Evolutionary conservation across 2,888 invertebrate species (phyloP), one percentile per base, ranked within the genome.

Genomic region (Meghimatium bilineatum): DNA sequence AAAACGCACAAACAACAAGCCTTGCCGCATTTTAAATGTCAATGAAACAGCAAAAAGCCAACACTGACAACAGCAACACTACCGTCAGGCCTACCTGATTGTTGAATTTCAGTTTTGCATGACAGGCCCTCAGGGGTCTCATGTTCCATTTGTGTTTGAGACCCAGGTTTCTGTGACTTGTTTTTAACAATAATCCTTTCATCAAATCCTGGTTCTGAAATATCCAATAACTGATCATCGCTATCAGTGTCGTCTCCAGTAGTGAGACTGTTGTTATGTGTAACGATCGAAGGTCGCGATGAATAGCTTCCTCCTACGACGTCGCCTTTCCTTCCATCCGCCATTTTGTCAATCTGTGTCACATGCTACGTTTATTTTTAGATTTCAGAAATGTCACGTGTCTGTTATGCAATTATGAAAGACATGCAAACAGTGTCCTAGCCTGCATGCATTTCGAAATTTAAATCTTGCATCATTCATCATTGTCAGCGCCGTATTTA

Each of bases 271-370:
- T 0, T 49, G 72, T 12, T 49, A 3, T 72, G 72, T 74, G 52
- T 32, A 29, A 34, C 72, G 52, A 6, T 6, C 23, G 74, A 2
- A 26, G 32, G 52, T 32, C 20, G 29, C 52, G 17, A 20, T 52
- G 34, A 49, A 20, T 5, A 23, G 52, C 32, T 74, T 34, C 74
- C 74, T 23, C 49, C 32, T 5, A 12, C 14, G 52, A 32, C 52
- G 44, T 52, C 74, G 52, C 74, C 74, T 74, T 74, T 44, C 34
- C 29, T 20, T 52, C 20, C 1, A 29, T 10, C 52, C 52, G 74
- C 74, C 74, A 74, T 74, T 74, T 74, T 74, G 74, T 52, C 52
- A 74, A 17, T n/a, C 10, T 20, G 12, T 32, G 52, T 74, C 74
- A 74, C 52, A 52, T 74, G 74, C 2, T 32, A 12, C 14, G 26